phyloP scores from a whole-genome alignment of 2,888 invertebrate genomes.

The Lepetodrilus schrolli region DNA sequence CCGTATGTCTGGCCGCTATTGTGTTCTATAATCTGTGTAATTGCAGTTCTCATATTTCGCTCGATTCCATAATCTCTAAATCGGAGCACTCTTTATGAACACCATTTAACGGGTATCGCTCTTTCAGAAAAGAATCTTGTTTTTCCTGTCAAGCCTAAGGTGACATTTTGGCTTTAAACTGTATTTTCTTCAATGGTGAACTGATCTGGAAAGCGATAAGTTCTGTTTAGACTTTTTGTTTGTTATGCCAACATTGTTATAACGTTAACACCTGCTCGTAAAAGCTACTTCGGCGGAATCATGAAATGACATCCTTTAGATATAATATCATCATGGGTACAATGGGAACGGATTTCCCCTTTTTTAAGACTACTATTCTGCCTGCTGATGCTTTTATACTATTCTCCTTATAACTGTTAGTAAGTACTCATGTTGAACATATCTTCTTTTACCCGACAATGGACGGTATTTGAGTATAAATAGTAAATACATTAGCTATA shows the following conservation, averaged over 20 bases:
- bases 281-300: background rate
- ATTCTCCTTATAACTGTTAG: too few species aligned
- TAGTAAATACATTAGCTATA: too few species aligned
- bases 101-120: background rate
- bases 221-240: background rate
- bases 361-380: too few species aligned
- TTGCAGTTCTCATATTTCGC: background rate
- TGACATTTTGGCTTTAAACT: background rate
- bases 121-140: background rate
- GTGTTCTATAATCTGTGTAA: background rate
- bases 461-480: too few species aligned
- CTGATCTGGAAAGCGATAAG: background rate
- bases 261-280: background rate
- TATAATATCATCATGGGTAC: too few species aligned
- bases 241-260: background rate
- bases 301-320: background rate
- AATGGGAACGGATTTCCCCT: too few species aligned
- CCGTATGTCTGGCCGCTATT: slow-evolving; percentile 9
- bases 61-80: background rate
- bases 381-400: too few species aligned
- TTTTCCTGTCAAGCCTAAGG: background rate
- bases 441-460: too few species aligned
- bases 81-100: background rate
- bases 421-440: too few species aligned
- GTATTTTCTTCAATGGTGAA: background rate